Percentiles rank a stretch among this genome's conserved stretches.
These are phyloP conservation scores for Harpagoxenus sublaevis DNA, from an alignment of 2,888 invertebrate species.

Conservation along the genomic window DNA sequence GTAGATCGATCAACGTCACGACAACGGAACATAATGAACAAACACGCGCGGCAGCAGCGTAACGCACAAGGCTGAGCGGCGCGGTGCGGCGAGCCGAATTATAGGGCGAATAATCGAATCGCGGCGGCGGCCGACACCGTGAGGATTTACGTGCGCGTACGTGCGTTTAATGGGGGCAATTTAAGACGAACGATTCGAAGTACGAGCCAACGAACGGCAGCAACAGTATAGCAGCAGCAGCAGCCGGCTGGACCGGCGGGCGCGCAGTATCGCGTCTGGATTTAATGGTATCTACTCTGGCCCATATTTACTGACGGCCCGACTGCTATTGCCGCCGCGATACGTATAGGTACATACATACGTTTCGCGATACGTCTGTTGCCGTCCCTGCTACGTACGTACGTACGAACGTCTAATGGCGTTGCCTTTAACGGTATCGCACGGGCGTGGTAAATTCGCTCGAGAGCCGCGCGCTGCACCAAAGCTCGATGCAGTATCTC, in stretches of 20 bases:
- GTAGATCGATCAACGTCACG: slow-evolving; percentile 46
- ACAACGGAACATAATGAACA: slow-evolving; percentile 36
- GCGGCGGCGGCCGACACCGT: slow-evolving; percentile 32
- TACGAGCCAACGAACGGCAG: slow-evolving; percentile 14
- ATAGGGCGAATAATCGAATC: slow-evolving; percentile 49
- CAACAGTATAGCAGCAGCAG: not conserved
- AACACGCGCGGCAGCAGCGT: slow-evolving; percentile 4
- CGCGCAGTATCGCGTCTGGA: slow-evolving; percentile 60
- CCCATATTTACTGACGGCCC: slow-evolving; percentile 66
- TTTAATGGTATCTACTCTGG: slow-evolving; percentile 67
- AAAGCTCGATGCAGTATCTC: slow-evolving; percentile 59
- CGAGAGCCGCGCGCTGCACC: slow-evolving; percentile 5
- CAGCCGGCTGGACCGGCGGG: not conserved
- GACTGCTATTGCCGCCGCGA: slow-evolving; percentile 59
- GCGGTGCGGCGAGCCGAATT: slow-evolving; percentile 30
- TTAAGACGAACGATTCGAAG: slow-evolving; percentile 61
- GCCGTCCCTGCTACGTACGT: slow-evolving; percentile 5
- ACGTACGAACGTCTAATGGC: slow-evolving; percentile 61
- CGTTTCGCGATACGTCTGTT: slow-evolving; percentile 37
- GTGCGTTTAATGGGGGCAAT: slow-evolving; percentile 67
- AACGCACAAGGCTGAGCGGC: not conserved
- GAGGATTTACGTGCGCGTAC: slow-evolving; percentile 40
- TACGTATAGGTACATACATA: slow-evolving; percentile 44
- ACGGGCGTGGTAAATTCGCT: slow-evolving; percentile 62
- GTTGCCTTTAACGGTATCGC: slow-evolving; percentile 66